Conservation (phyloP, 1,140 invertebrate genomes). For the Muscidifurax raptorellus region DNA sequence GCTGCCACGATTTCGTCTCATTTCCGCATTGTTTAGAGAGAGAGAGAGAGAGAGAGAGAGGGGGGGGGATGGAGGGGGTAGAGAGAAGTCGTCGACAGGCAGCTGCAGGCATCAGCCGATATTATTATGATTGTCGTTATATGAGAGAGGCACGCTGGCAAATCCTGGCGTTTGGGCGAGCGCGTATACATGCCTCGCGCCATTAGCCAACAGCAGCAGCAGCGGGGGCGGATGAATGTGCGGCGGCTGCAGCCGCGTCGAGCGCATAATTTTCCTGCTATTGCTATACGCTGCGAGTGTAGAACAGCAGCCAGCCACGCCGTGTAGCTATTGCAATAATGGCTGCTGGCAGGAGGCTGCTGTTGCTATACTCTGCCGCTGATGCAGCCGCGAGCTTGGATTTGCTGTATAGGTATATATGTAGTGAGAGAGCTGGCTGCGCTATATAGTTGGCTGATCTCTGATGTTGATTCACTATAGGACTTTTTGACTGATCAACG, state of each 20-base stretch:
- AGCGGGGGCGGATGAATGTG: slow-evolving; percentile 23
- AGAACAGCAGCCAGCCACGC: neutral
- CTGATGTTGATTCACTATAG: neutral
- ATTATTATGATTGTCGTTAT: slow-evolving; percentile 41
- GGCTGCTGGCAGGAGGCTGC: slow-evolving; percentile 6
- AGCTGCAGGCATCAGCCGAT: slow-evolving; percentile 12
- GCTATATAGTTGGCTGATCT: too few species aligned
- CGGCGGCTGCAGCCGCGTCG: neutral
- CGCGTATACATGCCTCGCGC: slow-evolving; percentile 11
- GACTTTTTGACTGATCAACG: neutral
- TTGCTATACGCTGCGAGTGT: neutral
- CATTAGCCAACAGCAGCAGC: slow-evolving; percentile 16
- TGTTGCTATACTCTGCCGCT: too few species aligned
- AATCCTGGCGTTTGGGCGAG: slow-evolving; percentile 17
- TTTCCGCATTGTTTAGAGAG: slow-evolving; percentile 44
- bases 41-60: neutral
- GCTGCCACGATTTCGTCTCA: slow-evolving; percentile 45
- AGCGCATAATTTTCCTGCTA: slow-evolving; percentile 41
- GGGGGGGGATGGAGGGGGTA: too few species aligned
- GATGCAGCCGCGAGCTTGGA: neutral
- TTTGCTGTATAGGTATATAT: too few species aligned
- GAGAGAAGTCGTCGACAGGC: neutral
- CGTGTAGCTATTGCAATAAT: slow-evolving; percentile 44
- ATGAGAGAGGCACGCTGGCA: neutral
- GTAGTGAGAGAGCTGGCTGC: neutral